These are phyloP conservation scores for Netelia fuscicornis DNA, from an alignment of 2,888 invertebrate species.

Conservation along the genomic window DNA sequence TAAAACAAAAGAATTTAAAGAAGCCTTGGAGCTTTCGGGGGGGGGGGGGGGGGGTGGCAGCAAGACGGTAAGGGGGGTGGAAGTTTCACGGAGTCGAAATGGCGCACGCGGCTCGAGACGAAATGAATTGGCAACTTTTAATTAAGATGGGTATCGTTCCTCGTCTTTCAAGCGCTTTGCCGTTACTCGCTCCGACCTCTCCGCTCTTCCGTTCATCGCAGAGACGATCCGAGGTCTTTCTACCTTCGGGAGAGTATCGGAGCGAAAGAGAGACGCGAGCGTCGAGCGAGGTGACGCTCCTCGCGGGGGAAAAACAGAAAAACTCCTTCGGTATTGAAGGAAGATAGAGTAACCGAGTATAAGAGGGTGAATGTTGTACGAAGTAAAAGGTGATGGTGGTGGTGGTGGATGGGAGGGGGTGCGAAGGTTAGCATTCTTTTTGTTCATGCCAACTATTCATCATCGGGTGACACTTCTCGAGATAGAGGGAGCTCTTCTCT, in stretches of 20 bases:
- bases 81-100: slow-evolving; percentile 77
- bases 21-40: slow-evolving; percentile 29
- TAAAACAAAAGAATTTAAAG: slow-evolving; percentile 69
- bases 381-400: slow-evolving; percentile 59
- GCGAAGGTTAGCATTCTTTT: slow-evolving; percentile 83
- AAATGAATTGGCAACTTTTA: slow-evolving; percentile 85
- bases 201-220: slow-evolving; percentile 23
- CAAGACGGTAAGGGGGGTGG: slow-evolving; percentile 44
- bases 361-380: slow-evolving; percentile 19
- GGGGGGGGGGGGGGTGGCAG: too few relatives aligned
- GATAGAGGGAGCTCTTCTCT: slow-evolving; percentile 81
- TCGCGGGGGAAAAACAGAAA: slow-evolving; percentile 16
- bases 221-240: neutral
- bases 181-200: slow-evolving; percentile 59
- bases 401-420: slow-evolving; percentile 74
- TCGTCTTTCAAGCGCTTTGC: slow-evolving; percentile 70
- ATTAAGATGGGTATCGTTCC: slow-evolving; percentile 84
- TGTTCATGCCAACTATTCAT: slow-evolving; percentile 85
- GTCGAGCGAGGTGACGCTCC: neutral
- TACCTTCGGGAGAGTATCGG: neutral
- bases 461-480: slow-evolving; percentile 84
- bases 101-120: slow-evolving; percentile 69
- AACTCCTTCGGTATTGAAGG: slow-evolving; percentile 59
- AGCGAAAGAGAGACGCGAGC: slow-evolving; percentile 12
- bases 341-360: slow-evolving; percentile 57